Evolutionary conservation across 1,140 invertebrate genomes (phyloP), one percentile per base, ranked within the genome.

Genomic region (Chrysoperla carnea): DNA sequence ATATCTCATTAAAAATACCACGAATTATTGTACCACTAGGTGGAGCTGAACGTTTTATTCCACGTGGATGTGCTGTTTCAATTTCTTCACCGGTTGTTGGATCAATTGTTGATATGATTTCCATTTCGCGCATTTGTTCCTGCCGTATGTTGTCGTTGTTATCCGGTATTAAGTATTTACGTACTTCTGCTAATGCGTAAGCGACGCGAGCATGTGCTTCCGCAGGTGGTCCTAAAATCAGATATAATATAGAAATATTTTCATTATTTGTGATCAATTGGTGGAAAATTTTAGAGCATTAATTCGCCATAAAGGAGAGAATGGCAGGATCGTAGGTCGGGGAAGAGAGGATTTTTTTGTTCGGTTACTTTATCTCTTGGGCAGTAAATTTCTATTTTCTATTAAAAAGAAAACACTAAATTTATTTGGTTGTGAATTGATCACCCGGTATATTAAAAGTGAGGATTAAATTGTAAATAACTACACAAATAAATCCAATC

Each of bases 191-290:
- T 31, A 90, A 62, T 6, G 85, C 85, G 55, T 82, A 84, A 11
- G 84, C 79, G 33, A 92, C 82, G 46, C 87, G 68, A n/a, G 81
- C 78, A 56, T 93, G 87, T 7, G 85, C 87, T 61, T 93, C 85
- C 14, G 84, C 78, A 0, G 86, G 82, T 3, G 84, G 80, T 9
- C 85, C 86, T 33, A 12, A 11, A 33, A 33, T n/a, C n/a, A n/a
- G n/a, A n/a, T n/a, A 33, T 11, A 23, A 23, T 23, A 23, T 23
- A 23, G 2, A n/a, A 23, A 23, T 23, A 23, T 23, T 23, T 23
- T 23, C 17, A 23, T 23, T 23, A 23, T 23, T n/a, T n/a, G n/a
- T n/a, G n/a, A n/a, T n/a, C n/a, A n/a, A n/a, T n/a, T n/a, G n/a
- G n/a, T n/a, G n/a, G n/a, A n/a, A n/a, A n/a, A n/a, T n/a, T n/a